Conservation (phyloP, 2,113 vertebrate genomes). For the Spermophilus dauricus region DNA sequence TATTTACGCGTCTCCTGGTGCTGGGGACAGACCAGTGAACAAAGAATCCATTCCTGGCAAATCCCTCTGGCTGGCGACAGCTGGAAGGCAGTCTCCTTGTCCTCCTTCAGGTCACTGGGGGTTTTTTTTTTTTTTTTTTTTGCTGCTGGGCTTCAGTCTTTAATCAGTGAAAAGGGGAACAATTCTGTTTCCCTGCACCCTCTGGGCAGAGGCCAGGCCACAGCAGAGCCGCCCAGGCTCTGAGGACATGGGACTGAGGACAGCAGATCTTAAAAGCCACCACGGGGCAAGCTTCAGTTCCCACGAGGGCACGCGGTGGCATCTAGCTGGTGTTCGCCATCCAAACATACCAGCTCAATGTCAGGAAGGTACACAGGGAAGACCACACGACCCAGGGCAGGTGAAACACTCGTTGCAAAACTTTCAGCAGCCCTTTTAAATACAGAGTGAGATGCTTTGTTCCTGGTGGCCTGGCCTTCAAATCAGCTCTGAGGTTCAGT, state of each 20-base stretch:
- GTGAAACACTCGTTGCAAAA: slow-evolving; percentile 83
- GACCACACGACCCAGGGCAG: slow-evolving; percentile 76
- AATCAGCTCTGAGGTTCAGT: slow-evolving; percentile 79
- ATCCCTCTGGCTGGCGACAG: neutral
- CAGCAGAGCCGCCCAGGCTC: neutral
- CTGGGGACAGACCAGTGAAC: neutral
- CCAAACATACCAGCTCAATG: neutral
- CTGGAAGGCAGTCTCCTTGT: neutral
- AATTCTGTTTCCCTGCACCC: neutral
- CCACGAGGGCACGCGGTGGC: neutral
- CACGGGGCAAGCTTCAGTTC: slow-evolving; percentile 55
- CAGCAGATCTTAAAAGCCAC: neutral
- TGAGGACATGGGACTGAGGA: neutral
- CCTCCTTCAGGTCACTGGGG: neutral
- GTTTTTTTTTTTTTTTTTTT: neutral
- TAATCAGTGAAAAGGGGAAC: neutral
- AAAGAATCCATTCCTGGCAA: slow-evolving; percentile 29
- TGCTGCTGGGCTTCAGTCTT: neutral
- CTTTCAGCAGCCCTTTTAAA: slow-evolving; percentile 83
- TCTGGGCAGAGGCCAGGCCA: neutral
- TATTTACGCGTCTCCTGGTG: slow-evolving; percentile 18
- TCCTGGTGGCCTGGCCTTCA: slow-evolving; percentile 74
- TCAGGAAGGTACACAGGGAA: slow-evolving; percentile 42
- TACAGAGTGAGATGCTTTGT: slow-evolving; percentile 44
- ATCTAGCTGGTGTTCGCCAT: neutral